Base-by-base conservation (phyloP, 1,140 invertebrate species). In the Papilio helenus region DNA sequence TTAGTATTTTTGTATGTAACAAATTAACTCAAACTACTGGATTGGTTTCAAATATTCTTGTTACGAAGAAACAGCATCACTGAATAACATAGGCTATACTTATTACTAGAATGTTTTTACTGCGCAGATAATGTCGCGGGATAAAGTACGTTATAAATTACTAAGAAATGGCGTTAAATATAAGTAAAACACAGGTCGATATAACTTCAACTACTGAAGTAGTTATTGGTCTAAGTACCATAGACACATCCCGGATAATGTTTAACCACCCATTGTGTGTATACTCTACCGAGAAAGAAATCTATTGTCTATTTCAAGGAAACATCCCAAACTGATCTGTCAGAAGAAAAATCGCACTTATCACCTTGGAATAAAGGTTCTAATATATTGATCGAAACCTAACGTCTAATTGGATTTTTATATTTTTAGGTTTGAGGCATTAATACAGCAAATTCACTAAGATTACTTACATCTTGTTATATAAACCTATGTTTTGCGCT, bases 291-390 rank as follows among this genome's bases (percentile, higher is more conserved):
- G 1, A n/a, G 72, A 74, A 74, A 16, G 2, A 46, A 74, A 74
- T 74, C 72, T 74, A 74, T 74, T 74, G 72, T 74, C 42, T 74
- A 1, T 74, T 74, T 74, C 42, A 49, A 74, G 72, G 72, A 74
- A 74, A 46, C n/a, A 74, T 72, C 71, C 3, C 14, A 29, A 68
- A 68, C 26, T 34, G 61, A 16, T 1, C 26, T 34, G 5, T 18
- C 14, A 7, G 5, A 68, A 29, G 26, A 29, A 29, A 29, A 68
- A 29, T 68, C 61, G 26, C 12, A 68, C 26, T 68, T 68, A 68
- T 2, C 1, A 1, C 61, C 26, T 34, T 34, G 61, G 5, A 29
- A 68, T 68, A 68, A 68, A 26, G 61, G 26, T 68, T 34, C 0
- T 5, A 68, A 18, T 68, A 29, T 14, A 34, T 68, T 68, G 61